Percentiles rank a stretch among this genome's conserved stretches.
phyloP scores from a whole-genome alignment of 2,888 invertebrate genomes.

The Tachina grossa region DNA sequence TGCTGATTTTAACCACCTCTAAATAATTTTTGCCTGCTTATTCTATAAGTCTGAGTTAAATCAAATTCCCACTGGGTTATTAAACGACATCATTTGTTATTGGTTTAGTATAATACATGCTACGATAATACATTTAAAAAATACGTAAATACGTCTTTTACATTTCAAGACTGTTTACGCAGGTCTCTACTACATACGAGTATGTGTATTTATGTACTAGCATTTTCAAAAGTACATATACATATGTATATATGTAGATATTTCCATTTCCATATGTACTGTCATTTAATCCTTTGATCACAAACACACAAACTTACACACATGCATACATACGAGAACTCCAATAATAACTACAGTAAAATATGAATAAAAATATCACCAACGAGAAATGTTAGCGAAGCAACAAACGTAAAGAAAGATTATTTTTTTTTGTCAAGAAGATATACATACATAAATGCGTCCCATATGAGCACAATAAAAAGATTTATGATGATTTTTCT shows the following conservation, averaged over 20 bases:
- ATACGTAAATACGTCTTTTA: too few species aligned
- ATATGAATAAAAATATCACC: constrained; percentile 10
- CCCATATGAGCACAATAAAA: constrained; percentile 24
- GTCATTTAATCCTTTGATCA: constrained; percentile 1
- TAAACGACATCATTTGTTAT: too few species aligned
- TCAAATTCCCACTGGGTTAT: too few species aligned
- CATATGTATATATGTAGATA: not conserved
- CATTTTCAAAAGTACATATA: too few species aligned
- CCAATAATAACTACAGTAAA: not conserved
- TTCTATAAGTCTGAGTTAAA: too few species aligned
- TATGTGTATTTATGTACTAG: too few species aligned
- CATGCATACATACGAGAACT: not conserved
- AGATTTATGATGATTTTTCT: constrained; percentile 48
- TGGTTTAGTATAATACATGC: too few species aligned
- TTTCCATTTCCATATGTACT: not conserved
- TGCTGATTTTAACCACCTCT: too few species aligned
- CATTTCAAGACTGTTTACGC: too few species aligned
- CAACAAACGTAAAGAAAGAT: not conserved
- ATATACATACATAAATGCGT: constrained; percentile 16
- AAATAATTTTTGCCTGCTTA: too few species aligned
- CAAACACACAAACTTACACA: not conserved
- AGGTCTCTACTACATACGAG: too few species aligned
- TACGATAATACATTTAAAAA: too few species aligned
- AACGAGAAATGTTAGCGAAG: not conserved
- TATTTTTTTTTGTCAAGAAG: not conserved